Conservation (phyloP, 2,797 vertebrate species). For the Cephalopachus bancanus region DNA sequence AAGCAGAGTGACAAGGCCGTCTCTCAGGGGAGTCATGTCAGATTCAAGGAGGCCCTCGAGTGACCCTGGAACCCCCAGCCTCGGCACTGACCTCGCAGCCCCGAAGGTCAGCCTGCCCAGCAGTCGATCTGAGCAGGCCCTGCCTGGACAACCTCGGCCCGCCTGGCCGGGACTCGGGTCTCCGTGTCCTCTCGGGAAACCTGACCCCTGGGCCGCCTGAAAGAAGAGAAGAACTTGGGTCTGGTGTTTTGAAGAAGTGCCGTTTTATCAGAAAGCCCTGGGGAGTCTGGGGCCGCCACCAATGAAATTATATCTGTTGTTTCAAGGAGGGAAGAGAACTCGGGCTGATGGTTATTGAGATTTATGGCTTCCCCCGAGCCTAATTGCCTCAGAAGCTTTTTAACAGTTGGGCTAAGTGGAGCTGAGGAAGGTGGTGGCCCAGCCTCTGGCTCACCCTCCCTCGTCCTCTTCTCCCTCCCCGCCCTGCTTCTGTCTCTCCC, state of each 20-base stretch:
- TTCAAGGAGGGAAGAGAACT: conserved; percentile 88
- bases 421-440: conserved; percentile 88
- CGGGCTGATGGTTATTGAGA: conserved; percentile 88
- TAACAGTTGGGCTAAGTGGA: conserved; percentile 87
- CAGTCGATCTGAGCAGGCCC: background rate
- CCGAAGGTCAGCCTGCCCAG: background rate
- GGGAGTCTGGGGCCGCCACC: conserved; percentile 88
- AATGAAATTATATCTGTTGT: conserved; percentile 89
- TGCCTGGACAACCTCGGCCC: background rate
- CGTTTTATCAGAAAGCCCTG: conserved; percentile 89
- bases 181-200: conserved; percentile 68
- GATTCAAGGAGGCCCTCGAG: background rate
- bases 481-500: too few relatives aligned
- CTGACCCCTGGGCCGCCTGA: conserved; percentile 81
- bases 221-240: conserved; percentile 80
- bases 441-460: conserved; percentile 63
- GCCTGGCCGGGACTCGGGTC: background rate
- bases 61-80: background rate
- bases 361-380: conserved; percentile 89
- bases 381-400: conserved; percentile 87
- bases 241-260: conserved; percentile 87
- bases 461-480: too few relatives aligned
- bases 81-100: fast-evolving
- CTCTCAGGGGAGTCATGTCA: background rate
- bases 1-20: background rate